These are phyloP conservation scores for Ectobius pallidus DNA, from an alignment of 2,888 invertebrate genomes.

Conservation along the genomic window DNA sequence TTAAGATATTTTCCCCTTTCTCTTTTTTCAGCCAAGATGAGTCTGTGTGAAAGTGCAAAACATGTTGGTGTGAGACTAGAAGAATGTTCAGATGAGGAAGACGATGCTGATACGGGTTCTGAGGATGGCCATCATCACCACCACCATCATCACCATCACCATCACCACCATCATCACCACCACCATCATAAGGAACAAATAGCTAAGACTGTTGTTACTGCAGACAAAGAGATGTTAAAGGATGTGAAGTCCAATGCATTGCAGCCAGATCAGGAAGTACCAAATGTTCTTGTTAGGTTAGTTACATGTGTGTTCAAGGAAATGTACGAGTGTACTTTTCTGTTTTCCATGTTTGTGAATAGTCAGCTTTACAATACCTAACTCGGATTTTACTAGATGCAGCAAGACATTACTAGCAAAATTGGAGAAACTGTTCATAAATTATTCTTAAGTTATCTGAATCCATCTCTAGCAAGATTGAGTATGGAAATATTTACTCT, in stretches of 20 bases:
- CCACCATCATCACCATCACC: neutral
- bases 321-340: too few species aligned
- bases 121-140: conserved; percentile 34
- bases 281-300: conserved; percentile 41
- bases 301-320: too few species aligned
- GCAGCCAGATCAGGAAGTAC: conserved; percentile 43
- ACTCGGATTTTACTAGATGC: too few species aligned
- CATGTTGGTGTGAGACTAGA: conserved; percentile 13
- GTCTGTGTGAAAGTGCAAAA: conserved; percentile 11
- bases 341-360: too few species aligned
- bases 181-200: conserved; percentile 8
- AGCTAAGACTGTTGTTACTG: neutral
- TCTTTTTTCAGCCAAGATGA: conserved; percentile 23
- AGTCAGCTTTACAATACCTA: too few species aligned
- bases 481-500: too few species aligned
- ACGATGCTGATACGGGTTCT: conserved; percentile 39
- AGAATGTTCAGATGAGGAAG: conserved; percentile 42
- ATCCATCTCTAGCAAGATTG: too few species aligned
- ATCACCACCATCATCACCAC: neutral
- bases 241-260: conserved; percentile 18
- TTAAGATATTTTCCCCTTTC: too few species aligned
- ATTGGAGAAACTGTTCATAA: too few species aligned
- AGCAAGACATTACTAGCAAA: too few species aligned
- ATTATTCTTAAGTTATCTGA: too few species aligned
- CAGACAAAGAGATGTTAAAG: conserved; percentile 4